These are phyloP conservation scores for Cynocephalus volans DNA, from an alignment of 2,113 vertebrate genomes.

Conservation along the genomic window DNA sequence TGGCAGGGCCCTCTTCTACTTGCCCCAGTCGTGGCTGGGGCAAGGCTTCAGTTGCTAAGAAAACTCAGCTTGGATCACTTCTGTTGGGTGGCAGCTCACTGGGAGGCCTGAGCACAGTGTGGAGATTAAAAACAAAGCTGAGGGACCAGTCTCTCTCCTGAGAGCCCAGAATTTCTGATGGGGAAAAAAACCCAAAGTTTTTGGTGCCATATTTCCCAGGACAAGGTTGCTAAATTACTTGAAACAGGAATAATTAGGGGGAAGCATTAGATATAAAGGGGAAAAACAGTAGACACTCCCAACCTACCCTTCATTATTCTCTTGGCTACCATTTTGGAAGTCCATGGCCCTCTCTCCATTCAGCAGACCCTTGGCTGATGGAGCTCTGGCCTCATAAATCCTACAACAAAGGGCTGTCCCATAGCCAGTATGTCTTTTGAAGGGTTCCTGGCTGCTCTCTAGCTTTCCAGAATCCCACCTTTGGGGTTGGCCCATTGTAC, in stretches of 20 bases:
- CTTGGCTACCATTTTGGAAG: constrained; percentile 31
- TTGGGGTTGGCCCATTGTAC: not conserved
- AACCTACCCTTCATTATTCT: not conserved
- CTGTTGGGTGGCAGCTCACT: not conserved
- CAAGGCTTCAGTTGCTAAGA: not conserved
- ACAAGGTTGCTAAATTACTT: not conserved
- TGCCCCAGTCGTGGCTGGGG: not conserved
- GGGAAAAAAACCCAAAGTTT: not conserved
- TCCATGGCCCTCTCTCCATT: not conserved
- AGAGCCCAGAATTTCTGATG: not conserved
- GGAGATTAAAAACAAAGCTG: not conserved
- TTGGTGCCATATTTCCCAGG: not conserved
- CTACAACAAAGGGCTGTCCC: not conserved
- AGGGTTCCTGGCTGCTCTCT: not conserved
- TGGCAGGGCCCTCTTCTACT: not conserved
- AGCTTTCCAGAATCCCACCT: not conserved
- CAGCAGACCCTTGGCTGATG: not conserved
- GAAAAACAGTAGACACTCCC: no score
- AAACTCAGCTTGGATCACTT: not conserved
- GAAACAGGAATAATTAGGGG: not conserved
- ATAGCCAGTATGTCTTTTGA: not conserved
- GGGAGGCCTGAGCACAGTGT: not conserved
- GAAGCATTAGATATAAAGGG: not conserved
- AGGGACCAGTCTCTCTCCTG: not conserved
- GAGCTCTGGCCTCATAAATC: not conserved